Evolutionary conservation across 2,888 invertebrate species (phyloP), one percentile per base, ranked within the genome.

Genomic region (Schrankia costaestrigalis): DNA sequence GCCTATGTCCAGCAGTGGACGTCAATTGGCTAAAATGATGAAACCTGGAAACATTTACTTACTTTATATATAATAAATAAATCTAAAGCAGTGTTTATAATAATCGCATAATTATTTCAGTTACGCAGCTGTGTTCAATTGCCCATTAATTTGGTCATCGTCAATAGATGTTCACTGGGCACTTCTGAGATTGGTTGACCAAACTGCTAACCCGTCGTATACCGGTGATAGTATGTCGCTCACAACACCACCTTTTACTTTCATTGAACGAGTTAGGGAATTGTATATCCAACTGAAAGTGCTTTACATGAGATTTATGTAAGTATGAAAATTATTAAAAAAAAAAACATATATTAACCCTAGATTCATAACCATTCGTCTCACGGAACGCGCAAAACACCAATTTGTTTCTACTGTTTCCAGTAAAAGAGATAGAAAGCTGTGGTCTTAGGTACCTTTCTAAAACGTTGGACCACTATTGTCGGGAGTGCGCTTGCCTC

Each of bases 161-260:
- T 13, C 23, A 1, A 23, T 31, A n/a, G 31, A 31, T 2, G 61
- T 67, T 1, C 63, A 70, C 30, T 56, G 49, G 44, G 15, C 43
- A 28, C 29, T 63, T 0, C 22, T 65, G 3, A 31, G 38, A 2
- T 31, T 69, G 6, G 49, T 71, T 3, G 70, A 67, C 23, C 59
- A 62, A n/a, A 11, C 23, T 1, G 30, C 54, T 3, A 63, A 63
- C 32, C 65, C 69, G 1, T 54, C 68, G 0, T 70, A 66, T 27
- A 46, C 37, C 0, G 29, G 48, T 0, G 43, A 42, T n/a, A 18
- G 22, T 2, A 10, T 18, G 3, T 46, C 40, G 2, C 25, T 11
- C 11, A 40, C 27, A 5, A 5, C 41, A 6, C 45, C 53, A 0
- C 59, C 61, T 3, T 39, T 61, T 18, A 34, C 31, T 23, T 63